phyloP scores from a whole-genome alignment of 2,113 vertebrate genomes.

The Pygoscelis antarcticus region DNA sequence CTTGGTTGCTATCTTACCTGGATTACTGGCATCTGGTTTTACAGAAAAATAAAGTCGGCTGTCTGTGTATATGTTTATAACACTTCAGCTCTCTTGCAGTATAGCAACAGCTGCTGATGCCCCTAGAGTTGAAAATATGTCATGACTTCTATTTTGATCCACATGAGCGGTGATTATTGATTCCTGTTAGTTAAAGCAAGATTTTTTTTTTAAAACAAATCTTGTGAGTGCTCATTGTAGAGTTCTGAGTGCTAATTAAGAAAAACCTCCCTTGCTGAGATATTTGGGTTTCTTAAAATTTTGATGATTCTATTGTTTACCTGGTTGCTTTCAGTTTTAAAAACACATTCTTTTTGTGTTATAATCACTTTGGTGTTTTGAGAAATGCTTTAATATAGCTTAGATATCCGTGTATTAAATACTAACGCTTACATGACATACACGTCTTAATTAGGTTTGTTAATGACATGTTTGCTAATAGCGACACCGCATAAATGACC shows the following conservation, averaged over 20 bases:
- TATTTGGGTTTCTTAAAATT: not conserved
- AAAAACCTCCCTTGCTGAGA: not conserved
- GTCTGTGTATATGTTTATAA: constrained; percentile 15
- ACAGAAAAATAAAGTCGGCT: constrained; percentile 14
- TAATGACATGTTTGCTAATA: constrained; percentile 25
- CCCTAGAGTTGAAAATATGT: constrained; percentile 48
- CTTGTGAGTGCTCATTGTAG: rapidly evolving
- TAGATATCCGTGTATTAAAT: not conserved
- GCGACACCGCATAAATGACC: not conserved
- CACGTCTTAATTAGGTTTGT: not conserved
- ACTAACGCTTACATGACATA: not conserved
- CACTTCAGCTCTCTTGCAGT: not conserved
- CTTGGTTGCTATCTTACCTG: not conserved
- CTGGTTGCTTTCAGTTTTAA: not conserved
- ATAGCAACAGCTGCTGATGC: constrained; percentile 55
- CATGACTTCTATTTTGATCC: constrained; percentile 34
- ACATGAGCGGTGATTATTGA: not conserved
- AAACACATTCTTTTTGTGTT: not conserved
- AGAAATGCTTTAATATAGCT: not conserved
- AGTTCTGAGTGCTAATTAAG: not conserved
- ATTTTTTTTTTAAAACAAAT: not conserved
- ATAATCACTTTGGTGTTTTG: not conserved
- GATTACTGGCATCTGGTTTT: not conserved
- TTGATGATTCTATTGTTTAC: not conserved
- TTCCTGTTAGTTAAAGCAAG: not conserved